Evolutionary conservation across 2,113 vertebrate genomes (phyloP).

Genomic region (Pionites leucogaster): DNA sequence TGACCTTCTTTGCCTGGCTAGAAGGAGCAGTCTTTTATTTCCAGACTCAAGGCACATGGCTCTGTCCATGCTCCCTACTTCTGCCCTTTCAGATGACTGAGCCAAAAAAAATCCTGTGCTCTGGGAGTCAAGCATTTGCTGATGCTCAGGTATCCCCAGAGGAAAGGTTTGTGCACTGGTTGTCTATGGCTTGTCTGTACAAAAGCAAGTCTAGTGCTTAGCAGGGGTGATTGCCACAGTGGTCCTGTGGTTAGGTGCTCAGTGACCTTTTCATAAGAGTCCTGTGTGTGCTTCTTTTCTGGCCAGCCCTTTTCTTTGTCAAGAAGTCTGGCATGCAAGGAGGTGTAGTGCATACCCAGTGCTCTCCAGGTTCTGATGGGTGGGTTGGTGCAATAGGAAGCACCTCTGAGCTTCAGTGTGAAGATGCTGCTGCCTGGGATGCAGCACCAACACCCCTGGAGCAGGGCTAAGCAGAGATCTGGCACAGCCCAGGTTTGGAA

Average conservation of each 20-base stretch:
- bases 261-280: background rate
- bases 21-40: background rate
- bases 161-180: background rate
- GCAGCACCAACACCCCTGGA: fast-evolving
- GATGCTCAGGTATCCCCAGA: background rate
- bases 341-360: background rate
- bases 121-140: background rate
- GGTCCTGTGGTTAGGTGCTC: background rate
- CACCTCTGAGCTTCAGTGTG: background rate
- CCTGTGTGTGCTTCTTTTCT: background rate
- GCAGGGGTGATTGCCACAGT: background rate
- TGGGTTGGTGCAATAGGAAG: background rate
- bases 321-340: background rate
- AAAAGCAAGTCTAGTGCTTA: background rate
- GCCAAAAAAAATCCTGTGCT: background rate
- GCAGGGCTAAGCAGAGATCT: background rate
- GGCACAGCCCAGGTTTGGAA: background rate
- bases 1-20: background rate
- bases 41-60: fast-evolving
- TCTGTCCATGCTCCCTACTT: background rate
- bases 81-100: background rate
- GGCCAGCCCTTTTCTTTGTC: background rate
- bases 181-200: background rate
- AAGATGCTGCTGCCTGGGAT: background rate
- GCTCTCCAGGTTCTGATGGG: background rate